phyloP scores from a whole-genome alignment of 92 coral and sea anemone species.

The Epizoanthus illoricatus region DNA sequence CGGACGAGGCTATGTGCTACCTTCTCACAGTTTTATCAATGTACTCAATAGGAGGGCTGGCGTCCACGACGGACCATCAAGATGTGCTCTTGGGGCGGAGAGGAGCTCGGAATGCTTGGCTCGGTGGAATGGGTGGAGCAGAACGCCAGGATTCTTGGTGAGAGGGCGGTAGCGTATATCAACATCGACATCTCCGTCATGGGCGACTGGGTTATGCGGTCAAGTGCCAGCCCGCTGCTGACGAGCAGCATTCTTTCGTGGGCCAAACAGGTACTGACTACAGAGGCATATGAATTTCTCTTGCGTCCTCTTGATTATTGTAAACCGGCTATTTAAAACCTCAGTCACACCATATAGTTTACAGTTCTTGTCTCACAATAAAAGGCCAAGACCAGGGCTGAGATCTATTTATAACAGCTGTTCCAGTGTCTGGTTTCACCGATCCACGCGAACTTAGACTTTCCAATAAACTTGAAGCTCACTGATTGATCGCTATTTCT shows the following conservation, averaged over 20 bases:
- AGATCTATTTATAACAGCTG: too few relatives aligned
- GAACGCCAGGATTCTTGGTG: slow-evolving; percentile 46
- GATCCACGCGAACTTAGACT: too few relatives aligned
- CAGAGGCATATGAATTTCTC: too few relatives aligned
- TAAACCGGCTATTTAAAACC: neutral
- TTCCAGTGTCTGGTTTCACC: too few relatives aligned
- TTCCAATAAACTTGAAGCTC: too few relatives aligned
- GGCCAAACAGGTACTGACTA: slow-evolving; percentile 8
- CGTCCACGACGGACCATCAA: slow-evolving; percentile 55
- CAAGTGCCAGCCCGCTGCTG: slow-evolving; percentile 40
- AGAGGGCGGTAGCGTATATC: slow-evolving; percentile 53
- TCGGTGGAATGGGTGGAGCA: slow-evolving; percentile 57
- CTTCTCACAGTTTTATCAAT: neutral
- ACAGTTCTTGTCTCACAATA: too few relatives aligned
- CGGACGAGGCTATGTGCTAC: neutral
- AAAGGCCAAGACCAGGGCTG: too few relatives aligned
- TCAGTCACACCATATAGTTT: neutral
- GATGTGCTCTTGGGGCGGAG: slow-evolving; percentile 54
- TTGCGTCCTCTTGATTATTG: neutral
- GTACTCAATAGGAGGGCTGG: slow-evolving; percentile 27
- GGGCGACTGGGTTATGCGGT: slow-evolving; percentile 26
- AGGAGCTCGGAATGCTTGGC: slow-evolving; percentile 41
- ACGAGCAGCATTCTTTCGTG: slow-evolving; percentile 17
- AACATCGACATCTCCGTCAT: slow-evolving; percentile 47
- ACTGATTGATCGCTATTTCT: too few relatives aligned